Base-by-base conservation (phyloP, 2,888 invertebrate genomes). In the Drosophila mulleri region DNA sequence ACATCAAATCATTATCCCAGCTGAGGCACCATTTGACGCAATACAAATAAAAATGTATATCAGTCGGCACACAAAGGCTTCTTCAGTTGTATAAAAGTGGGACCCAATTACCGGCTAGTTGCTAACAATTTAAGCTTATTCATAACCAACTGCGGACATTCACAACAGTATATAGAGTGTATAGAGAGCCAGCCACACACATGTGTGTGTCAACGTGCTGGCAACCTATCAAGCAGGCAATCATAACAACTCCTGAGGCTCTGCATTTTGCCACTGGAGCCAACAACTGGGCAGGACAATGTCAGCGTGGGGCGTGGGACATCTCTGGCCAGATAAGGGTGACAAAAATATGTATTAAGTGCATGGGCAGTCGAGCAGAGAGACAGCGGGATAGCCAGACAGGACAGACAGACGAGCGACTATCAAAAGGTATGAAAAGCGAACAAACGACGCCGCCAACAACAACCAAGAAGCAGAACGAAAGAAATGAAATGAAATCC, bases 261-360 rank as follows among this genome's bases (percentile, higher is more conserved):
- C 50, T 50, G 26, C 61, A 37, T 23, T 44, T 45, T 48, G 63
- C 29, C 4, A 41, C 23, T 56, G 41, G 14, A 61, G 32, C 29
- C 39, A 39, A 59, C 29, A 69, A 47, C 47, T 50, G 29, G 37
- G 56, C 59, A 47, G 29, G 80, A 81, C 84, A 78, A 78, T 88
- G 83, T 86, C 83, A 83, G 67, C 75, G 75, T 61, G 52, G 9
- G 44, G 67, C 75, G 69, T 69, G 78, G 81, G 89, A 77, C 87
- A 66, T 81, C 68, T 74, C 78, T 81, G 84, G 59, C 67, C 77
- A 81, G 89, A 89, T 85, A 87, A 85, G 84, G 82, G 84, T 81
- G 84, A 85, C 84, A 89, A 89, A 85, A 85, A 89, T 85, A 87
- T 87, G 84, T 85, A 89, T 87, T 87, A 87, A 87, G 89, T 84